phyloP scores from a whole-genome alignment of 2,797 vertebrate species.

The Xiphorhynchus erythropygius region DNA sequence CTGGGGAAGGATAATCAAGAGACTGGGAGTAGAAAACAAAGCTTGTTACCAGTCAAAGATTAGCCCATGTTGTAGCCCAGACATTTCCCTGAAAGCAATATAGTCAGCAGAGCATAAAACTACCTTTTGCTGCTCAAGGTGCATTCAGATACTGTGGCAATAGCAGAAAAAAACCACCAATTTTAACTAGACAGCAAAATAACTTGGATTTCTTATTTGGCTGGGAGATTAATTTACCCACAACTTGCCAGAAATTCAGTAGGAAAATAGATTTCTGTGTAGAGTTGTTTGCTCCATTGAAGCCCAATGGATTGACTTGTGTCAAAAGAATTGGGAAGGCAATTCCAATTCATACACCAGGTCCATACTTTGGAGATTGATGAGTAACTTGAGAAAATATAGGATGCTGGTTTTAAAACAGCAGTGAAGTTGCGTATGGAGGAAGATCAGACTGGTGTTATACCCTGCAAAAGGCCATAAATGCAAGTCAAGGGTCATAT shows the following conservation, averaged over 20 bases:
- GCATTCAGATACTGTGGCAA: background rate
- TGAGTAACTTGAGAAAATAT: background rate
- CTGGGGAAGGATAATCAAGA: conserved; percentile 1
- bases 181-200: background rate
- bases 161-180: background rate
- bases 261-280: background rate
- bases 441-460: background rate
- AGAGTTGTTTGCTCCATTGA: background rate
- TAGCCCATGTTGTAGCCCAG: background rate
- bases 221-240: background rate
- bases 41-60: conserved; percentile 32
- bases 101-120: conserved; percentile 27
- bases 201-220: background rate
- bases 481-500: background rate
- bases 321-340: background rate
- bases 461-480: background rate
- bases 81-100: background rate
- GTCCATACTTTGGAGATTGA: background rate
- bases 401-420: background rate
- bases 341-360: background rate
- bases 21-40: conserved; percentile 13
- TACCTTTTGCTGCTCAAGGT: background rate
- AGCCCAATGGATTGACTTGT: background rate
- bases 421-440: background rate
- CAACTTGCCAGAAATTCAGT: background rate